Conservation (phyloP, 2,888 invertebrate species). For the Metacarcinus magister region DNA sequence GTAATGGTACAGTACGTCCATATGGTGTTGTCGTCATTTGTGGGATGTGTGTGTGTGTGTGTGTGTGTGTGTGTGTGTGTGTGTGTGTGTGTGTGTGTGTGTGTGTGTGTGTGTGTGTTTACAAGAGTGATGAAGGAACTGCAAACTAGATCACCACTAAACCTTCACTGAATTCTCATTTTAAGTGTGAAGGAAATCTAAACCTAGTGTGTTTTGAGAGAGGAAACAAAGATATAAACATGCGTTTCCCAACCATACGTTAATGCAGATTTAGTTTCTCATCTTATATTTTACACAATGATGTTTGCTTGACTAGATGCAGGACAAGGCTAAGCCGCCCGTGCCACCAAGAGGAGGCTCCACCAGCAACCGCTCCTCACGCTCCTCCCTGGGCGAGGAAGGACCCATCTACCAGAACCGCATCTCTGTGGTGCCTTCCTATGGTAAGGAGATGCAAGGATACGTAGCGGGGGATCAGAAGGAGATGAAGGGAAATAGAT, state of each 20-base stretch:
- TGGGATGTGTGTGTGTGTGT: not conserved
- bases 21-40: not conserved
- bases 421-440: conserved; percentile 82
- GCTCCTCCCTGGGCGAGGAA: conserved; percentile 77
- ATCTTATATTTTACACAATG: not conserved
- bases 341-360: conserved; percentile 80
- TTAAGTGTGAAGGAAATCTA: not conserved
- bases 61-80: not conserved
- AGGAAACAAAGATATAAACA: not conserved
- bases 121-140: not conserved
- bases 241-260: not conserved
- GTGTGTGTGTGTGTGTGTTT: not conserved
- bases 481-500: too few species aligned
- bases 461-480: not conserved
- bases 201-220: not conserved
- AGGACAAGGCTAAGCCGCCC: conserved; percentile 79
- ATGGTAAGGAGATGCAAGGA: conserved; percentile 72
- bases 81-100: not conserved
- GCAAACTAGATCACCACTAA: not conserved
- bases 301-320: conserved; percentile 62
- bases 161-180: not conserved
- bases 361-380: conserved; percentile 74
- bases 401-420: conserved; percentile 83
- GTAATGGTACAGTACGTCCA: not conserved
- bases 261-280: not conserved